Conservation (phyloP, 2,113 vertebrate species). For the Passer domesticus region DNA sequence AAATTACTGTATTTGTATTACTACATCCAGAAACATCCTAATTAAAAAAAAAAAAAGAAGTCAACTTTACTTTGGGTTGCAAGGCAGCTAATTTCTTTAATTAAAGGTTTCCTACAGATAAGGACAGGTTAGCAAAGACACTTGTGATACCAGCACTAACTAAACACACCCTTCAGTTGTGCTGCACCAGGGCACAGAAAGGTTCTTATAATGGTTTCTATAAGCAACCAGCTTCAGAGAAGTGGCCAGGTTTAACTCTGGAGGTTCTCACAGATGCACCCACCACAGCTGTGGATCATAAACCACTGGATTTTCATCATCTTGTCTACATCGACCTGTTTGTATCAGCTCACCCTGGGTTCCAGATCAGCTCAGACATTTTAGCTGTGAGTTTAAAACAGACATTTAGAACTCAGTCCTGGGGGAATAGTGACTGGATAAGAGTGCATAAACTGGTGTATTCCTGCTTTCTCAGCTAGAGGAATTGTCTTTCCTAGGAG, state of each 20-base stretch:
- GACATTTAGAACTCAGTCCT: neutral
- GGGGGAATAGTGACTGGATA: neutral
- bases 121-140: neutral
- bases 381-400: neutral
- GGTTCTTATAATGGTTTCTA: neutral
- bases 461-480: neutral
- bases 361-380: neutral
- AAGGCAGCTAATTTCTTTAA: neutral
- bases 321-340: neutral
- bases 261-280: neutral
- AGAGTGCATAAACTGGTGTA: neutral
- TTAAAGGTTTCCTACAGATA: neutral
- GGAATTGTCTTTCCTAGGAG: neutral
- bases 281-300: neutral
- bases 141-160: neutral
- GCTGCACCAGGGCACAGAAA: neutral
- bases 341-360: neutral
- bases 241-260: neutral
- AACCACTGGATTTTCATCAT: neutral
- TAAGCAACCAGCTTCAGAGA: neutral
- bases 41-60: neutral
- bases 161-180: neutral
- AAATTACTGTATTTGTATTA: neutral
- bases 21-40: neutral
- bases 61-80: neutral